Evolutionary conservation across 2,797 vertebrate genomes (phyloP), one percentile per base, ranked within the genome.

Genomic region (Erithacus rubecula): DNA sequence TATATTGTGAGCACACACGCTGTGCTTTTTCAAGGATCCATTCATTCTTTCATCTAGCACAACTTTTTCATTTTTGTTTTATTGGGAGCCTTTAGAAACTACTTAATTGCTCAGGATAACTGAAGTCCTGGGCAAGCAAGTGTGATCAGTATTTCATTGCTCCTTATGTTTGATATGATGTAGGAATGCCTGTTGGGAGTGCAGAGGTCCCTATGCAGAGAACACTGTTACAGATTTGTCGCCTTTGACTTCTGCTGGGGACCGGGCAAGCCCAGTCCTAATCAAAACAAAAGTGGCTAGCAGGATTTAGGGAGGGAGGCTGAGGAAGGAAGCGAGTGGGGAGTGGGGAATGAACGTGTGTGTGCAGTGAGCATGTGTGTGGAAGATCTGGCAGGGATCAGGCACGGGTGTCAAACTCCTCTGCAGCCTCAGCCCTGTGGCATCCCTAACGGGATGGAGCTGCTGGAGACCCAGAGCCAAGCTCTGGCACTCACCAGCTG

Each of bases 251-350:
- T 90, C 49, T 94, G n/a, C 52, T 67, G 46, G 59, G 59, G 67
- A 81, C 70, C 63, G 37, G 59, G 83, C 65, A 87, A 94, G 77
- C 47, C 70, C 59, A 21, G 44, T 52, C 49, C 83, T 88, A 88
- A 91, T 88, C 67, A 94, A 91, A 95, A 94, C 83, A 96, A 56
- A 92, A 96, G 77, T 83, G 55, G 47, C 77, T 34, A 46, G 85
- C 83, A 90, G 95, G 87, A 91, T 91, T 93, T 94, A 7, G 93
- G 92, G 83, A 94, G 96, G 93, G 90, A 92, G 95, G 92, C 94
- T 67, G 83, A 96, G 95, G 92, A 95, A 96, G 93, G 92, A 96
- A 96, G 86, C 11, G 3, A 82, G 71, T 16, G 29, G 64, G 62
- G 83, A 79, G 77, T 18, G 32, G 64, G 62, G 78, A 79, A 70